Percentiles rank a stretch among this genome's conserved stretches.
Conservation (phyloP, 2,113 vertebrate genomes). For the Hyaena hyaena region DNA sequence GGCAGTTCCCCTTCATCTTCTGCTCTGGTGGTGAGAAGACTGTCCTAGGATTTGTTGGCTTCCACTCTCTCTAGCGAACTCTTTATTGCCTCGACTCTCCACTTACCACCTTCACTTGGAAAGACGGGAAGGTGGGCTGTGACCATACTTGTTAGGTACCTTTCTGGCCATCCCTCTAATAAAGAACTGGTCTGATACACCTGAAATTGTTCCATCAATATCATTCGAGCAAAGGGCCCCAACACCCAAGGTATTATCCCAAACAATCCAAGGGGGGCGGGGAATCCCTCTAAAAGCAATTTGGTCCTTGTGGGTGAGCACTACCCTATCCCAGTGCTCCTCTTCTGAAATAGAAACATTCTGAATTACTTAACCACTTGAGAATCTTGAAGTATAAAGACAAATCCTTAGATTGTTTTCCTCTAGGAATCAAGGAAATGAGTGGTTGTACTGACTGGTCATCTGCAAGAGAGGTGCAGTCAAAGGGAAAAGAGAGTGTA, state of each 20-base stretch:
- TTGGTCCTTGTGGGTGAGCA: background rate
- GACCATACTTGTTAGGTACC: background rate
- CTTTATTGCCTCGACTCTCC: background rate
- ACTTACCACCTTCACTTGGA: no score
- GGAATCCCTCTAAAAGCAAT: background rate
- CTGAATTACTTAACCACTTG: background rate
- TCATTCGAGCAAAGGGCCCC: background rate
- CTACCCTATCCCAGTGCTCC: background rate
- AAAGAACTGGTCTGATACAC: background rate
- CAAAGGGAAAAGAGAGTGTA: background rate
- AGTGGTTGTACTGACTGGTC: background rate
- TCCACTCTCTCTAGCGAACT: no score
- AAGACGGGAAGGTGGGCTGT: background rate
- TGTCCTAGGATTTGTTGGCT: background rate
- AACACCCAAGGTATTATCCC: rapidly evolving
- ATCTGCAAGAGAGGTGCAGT: background rate
- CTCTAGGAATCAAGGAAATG: background rate
- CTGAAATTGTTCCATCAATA: background rate
- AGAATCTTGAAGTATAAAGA: background rate
- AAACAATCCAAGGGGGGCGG: background rate
- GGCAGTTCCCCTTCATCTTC: background rate
- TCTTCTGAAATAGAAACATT: background rate
- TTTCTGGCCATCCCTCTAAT: background rate
- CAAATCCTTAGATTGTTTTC: background rate
- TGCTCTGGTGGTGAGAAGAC: background rate